These are phyloP conservation scores for Desmodus rotundus DNA, from an alignment of 2,113 vertebrate species.

Conservation along the genomic window DNA sequence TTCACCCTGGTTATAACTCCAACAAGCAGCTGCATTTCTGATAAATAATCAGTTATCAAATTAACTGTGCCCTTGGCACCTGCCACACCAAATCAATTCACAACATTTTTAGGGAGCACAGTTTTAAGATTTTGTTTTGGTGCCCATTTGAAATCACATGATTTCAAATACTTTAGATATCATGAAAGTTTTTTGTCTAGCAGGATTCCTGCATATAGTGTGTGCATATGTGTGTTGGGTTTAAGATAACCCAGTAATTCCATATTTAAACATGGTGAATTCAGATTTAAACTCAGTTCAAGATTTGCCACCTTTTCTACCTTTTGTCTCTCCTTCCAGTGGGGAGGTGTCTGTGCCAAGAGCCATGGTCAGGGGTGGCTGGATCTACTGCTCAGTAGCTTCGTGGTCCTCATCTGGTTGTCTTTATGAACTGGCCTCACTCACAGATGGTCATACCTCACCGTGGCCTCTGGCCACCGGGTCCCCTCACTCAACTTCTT, in stretches of 20 bases:
- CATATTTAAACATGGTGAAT: neutral
- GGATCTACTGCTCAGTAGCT: neutral
- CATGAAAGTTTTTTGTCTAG: neutral
- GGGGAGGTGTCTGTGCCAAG: neutral
- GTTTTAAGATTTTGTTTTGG: constrained; percentile 12
- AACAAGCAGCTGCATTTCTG: constrained; percentile 31
- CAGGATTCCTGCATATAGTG: neutral
- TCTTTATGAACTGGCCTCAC: neutral
- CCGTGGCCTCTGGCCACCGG: neutral
- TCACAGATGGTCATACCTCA: neutral
- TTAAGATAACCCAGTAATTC: neutral
- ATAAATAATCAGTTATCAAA: constrained; percentile 18
- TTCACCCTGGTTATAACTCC: neutral
- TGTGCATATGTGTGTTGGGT: neutral
- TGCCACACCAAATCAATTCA: neutral
- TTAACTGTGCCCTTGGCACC: constrained; percentile 15
- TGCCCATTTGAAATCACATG: neutral
- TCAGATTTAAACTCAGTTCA: neutral
- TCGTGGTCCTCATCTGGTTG: neutral
- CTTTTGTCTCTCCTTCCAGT: neutral
- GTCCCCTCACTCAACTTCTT: neutral
- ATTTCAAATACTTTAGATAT: constrained; percentile 14
- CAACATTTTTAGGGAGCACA: constrained; percentile 8
- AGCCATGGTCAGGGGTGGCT: neutral
- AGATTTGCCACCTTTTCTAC: neutral